These are phyloP conservation scores for Gavia stellata DNA, from an alignment of 2,113 vertebrate species.

Conservation along the genomic window DNA sequence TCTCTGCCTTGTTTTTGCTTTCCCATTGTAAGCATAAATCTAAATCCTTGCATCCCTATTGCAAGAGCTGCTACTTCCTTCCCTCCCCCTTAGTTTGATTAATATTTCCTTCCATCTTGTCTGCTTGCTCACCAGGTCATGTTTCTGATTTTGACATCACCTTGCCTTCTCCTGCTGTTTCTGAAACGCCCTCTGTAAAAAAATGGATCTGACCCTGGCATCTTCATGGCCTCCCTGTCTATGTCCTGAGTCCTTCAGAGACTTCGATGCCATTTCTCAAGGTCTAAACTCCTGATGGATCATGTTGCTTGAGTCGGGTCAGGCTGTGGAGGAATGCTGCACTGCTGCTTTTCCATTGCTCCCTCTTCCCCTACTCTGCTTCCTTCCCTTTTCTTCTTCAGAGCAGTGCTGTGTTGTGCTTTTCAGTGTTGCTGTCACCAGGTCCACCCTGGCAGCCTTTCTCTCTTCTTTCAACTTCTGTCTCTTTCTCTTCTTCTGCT, in stretches of 20 bases:
- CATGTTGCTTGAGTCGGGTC: not conserved
- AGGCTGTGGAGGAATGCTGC: not conserved
- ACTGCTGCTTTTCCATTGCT: not conserved
- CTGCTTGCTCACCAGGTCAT: not conserved
- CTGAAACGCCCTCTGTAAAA: not conserved
- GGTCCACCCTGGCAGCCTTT: not conserved
- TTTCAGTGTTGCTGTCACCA: not conserved
- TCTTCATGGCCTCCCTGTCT: not conserved
- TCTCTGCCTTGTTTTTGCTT: not conserved
- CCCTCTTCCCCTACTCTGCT: not conserved
- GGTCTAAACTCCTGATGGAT: not conserved
- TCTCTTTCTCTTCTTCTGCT: not conserved
- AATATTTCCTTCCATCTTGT: not conserved
- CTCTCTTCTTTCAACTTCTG: not conserved
- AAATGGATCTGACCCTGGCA: not conserved
- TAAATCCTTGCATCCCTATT: not conserved
- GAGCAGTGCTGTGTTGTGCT: not conserved
- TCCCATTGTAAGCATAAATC: not conserved
- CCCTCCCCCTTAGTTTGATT: not conserved
- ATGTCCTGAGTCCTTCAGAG: not conserved
- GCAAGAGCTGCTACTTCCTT: not conserved
- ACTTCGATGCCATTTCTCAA: not conserved
- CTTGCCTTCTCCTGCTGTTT: not conserved
- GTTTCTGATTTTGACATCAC: not conserved
- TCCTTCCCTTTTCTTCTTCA: not conserved